Conservation (phyloP, 2,797 vertebrate species). For the Sphenopsis melanotis region DNA sequence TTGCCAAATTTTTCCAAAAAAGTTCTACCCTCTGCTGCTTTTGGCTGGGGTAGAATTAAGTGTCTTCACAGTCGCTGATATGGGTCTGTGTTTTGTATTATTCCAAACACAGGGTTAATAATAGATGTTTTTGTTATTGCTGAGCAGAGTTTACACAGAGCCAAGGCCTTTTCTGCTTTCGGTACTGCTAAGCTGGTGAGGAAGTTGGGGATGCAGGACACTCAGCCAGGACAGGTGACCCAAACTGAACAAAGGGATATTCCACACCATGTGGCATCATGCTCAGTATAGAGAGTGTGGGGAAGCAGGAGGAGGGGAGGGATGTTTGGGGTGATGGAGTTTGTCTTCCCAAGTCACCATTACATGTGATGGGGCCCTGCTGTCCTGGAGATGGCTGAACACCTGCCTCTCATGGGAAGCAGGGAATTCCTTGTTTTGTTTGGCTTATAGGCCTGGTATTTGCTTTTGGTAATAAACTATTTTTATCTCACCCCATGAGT, state of each 20-base stretch:
- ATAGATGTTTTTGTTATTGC: not conserved
- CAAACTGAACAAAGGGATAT: not conserved
- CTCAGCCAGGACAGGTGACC: not conserved
- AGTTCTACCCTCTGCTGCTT: not conserved
- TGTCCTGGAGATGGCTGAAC: not conserved
- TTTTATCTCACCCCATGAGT: not conserved
- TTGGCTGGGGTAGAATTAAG: not conserved
- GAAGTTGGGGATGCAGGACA: not conserved
- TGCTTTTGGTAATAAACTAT: not conserved
- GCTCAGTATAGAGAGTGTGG: not conserved
- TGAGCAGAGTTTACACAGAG: not conserved
- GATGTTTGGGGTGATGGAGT: not conserved
- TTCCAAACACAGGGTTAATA: not conserved
- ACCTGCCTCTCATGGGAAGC: not conserved
- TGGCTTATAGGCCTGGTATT: not conserved
- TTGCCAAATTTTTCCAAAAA: not conserved
- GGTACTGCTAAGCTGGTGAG: rapidly evolving
- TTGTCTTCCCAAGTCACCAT: not conserved
- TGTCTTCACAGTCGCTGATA: no score
- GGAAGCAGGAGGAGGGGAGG: no score
- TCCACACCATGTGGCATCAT: not conserved
- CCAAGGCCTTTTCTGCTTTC: not conserved
- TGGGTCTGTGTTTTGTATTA: not conserved
- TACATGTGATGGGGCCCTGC: not conserved
- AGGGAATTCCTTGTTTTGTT: not conserved